A percentile compares a stretch with the other conserved stretches of the same genome.
phyloP scores from a whole-genome alignment of 2,113 vertebrate species.

The Ranitomeya imitator region DNA sequence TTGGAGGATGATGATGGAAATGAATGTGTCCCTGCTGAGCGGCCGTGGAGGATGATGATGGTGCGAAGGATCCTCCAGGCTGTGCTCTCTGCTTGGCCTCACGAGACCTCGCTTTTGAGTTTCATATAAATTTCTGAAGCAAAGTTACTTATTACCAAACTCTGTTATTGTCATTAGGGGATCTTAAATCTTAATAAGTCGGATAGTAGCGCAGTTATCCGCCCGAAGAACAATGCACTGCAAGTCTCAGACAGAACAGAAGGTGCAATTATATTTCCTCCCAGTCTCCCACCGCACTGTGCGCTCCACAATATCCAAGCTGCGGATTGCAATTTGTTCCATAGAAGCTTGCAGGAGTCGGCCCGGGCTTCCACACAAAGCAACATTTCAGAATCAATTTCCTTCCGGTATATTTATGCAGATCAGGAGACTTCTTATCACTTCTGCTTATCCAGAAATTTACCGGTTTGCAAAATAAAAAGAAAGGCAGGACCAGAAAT shows the following conservation, averaged over 20 bases:
- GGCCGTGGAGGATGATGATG: background rate
- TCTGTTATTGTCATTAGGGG: slow-evolving; percentile 41
- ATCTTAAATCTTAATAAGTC: slow-evolving; percentile 43
- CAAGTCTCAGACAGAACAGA: slow-evolving; percentile 20
- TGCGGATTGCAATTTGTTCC: slow-evolving; percentile 20
- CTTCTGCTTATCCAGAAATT: background rate
- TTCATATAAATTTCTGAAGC: slow-evolving; percentile 37
- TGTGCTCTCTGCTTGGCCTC: background rate
- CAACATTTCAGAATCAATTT: background rate
- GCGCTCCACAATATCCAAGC: background rate
- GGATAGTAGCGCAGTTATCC: background rate
- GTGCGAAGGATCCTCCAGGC: background rate
- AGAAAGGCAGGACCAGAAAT: background rate
- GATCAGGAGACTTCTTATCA: background rate
- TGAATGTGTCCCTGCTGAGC: background rate
- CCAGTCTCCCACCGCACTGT: slow-evolving; percentile 6
- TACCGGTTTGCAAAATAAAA: background rate
- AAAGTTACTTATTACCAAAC: slow-evolving; percentile 39
- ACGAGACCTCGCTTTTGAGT: background rate
- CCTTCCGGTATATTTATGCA: slow-evolving; percentile 16
- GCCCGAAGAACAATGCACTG: slow-evolving; percentile 8
- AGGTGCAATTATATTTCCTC: slow-evolving; percentile 27
- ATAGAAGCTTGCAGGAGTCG: background rate
- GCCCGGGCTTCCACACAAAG: background rate
- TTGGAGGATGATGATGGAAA: background rate